Base-by-base conservation (phyloP, 2,888 invertebrate genomes). In the Phlogophora meticulosa region DNA sequence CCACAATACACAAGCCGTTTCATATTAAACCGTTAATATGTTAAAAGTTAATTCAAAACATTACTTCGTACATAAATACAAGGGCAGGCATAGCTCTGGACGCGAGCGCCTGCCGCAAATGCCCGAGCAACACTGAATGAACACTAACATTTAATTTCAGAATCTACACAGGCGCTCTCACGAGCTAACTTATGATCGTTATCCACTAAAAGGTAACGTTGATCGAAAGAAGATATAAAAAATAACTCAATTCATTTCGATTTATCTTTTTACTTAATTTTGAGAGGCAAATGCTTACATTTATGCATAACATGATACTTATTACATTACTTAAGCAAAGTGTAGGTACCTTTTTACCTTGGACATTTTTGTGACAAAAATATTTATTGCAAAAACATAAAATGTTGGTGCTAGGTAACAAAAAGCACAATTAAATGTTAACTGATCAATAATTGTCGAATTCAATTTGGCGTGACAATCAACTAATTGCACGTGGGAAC, bases 101-200 rank as follows among this genome's bases (percentile, higher is more conserved):
- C 66, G 36, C 81, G 53, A 70, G 86, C 91, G 90, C 90, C 90
- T 88, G 87, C 49, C 65, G 55, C 78, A 52, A 84, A 59, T n/a
- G 82, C 76, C 82, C 42, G 87, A 85, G 90, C 92, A 90, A 88
- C 17, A 91, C 91, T 92, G 91, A 83, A 86, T 84, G 69, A 68
- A 74, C 46, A 40, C 66, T 24, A 48, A n/a, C 67, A 22, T 38
- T 80, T 81, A 84, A 76, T 63, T 45, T 70, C 77, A 69, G 68
- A 78, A 63, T 72, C 71, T 58, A 63, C 73, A 75, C 82, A 83
- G 85, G 83, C 72, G 77, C 77, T 66, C 51, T 70, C 58, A 53
- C 55, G 42, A 17, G 57, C 63, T 59, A 60, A 65, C 49, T 65
- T 71, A 67, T 80, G 75, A 80, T 80, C 80, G 80, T 56, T 80